Conservation (phyloP, 2,113 vertebrate species). For the Emydocephalus ijimae region DNA sequence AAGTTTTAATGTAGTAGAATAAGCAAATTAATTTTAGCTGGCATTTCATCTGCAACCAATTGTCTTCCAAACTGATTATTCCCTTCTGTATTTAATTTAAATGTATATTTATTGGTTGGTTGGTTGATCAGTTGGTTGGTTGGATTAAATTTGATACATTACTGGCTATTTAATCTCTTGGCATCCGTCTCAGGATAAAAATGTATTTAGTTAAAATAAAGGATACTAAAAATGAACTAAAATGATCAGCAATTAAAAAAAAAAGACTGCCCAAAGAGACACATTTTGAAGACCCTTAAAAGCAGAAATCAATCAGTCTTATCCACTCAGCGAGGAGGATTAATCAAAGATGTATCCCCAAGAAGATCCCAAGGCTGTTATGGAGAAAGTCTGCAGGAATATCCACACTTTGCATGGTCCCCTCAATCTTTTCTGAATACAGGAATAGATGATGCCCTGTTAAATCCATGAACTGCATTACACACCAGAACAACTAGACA, state of each 20-base stretch:
- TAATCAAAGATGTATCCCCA: neutral
- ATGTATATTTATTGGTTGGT: neutral
- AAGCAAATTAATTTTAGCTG: neutral
- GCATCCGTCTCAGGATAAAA: neutral
- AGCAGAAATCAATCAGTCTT: neutral
- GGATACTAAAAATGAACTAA: neutral
- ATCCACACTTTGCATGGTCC: neutral
- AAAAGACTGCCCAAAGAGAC: neutral
- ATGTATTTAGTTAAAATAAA: neutral
- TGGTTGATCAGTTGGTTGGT: neutral
- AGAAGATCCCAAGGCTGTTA: neutral
- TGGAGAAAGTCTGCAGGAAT: neutral
- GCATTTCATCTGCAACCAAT: neutral
- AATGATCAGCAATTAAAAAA: neutral
- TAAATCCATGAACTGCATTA: neutral
- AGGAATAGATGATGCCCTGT: neutral
- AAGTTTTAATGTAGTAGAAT: neutral
- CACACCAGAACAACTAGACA: too few species aligned
- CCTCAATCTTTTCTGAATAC: neutral
- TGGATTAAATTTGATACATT: neutral
- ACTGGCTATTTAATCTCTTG: neutral
- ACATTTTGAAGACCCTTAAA: neutral
- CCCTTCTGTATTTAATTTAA: neutral
- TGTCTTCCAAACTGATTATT: neutral
- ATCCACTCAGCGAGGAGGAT: neutral